Evolutionary conservation across 2,888 invertebrate species (phyloP), one percentile per base, ranked within the genome.

Genomic region (Allophyes oxyacanthae): DNA sequence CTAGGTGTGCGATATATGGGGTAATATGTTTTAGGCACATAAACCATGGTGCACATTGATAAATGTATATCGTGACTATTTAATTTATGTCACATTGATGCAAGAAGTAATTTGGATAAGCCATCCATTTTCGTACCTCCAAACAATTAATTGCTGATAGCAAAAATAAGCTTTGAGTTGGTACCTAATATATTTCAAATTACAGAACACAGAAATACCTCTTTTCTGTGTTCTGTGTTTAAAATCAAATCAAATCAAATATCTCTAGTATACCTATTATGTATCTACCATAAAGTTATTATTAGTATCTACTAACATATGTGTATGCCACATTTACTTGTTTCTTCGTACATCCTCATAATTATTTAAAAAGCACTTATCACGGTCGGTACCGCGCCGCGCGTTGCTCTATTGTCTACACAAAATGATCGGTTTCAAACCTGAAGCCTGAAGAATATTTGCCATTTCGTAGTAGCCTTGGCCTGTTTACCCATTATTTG

Each of bases 331-430:
- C 20, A 2, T 20, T 20, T 20, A 20, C 4, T 3, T 4, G 4
- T 20, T 20, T 44, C 32, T 42, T 57, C 48, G 28, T 20, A 59
- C 57, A 60, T 55, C 48, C 32, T 4, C n/a, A 42, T 40, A 57
- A 64, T 64, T 50, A 62, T 41, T 58, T 37, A 40, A 68, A 73
- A 71, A 55, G 32, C 13, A 28, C 28, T 20, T 42, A 53, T 40
- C 49, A 57, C n/a, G 40, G 38, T 45, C 69, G 74, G 90, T 88
- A 66, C 88, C 87, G 79, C 57, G 68, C 67, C 41, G 84, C 68
- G 82, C 76, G 64, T 43, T 46, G 67, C 74, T 52, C 86, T 81
- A 88, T 90, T 89, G 86, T 89, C 62, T 66, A 45, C 48, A 50
- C 28, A 54, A 78, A 74, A 56, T 72, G 66, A 54, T 66, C 58